Base-by-base conservation (phyloP, 2,113 vertebrate species). In the Ranitomeya imitator region DNA sequence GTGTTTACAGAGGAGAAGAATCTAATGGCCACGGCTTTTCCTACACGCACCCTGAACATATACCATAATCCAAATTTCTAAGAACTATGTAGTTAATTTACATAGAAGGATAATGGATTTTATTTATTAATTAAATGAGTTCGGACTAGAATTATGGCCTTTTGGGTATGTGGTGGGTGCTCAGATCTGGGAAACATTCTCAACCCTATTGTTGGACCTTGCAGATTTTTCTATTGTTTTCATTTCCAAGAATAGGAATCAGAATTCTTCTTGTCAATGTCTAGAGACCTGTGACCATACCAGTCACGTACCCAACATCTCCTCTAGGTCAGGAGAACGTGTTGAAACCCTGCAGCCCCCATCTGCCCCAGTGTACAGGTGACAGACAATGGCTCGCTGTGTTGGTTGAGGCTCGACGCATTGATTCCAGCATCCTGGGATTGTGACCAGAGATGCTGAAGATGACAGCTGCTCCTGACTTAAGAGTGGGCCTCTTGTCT, bases 401-500 rank as follows among this genome's bases (percentile, higher is more conserved):
- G 26, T 31, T 45, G 31, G 14, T 31, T 14, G 21, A 21, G 77
- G 77, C n/a, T 79, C 31, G 54, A 12, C 13, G 9, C 51, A 51
- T 74, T 78, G 51, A 78, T 54, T 12, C 76, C 18, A 54, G 76
- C 76, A 37, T 19, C 19, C 37, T 1, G 13, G 77, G 71, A 45
- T 74, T 13, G 18, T 78, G 74, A 54, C 74, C 51, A 1, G 52
- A 23, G 77, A 57, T 57, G 77, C 52, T 79, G 4, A 37, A 74
- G 52, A 74, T 19, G 83, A 85, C 83, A 85, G 83, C 67, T 85
- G 83, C 65, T 71, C 9, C 45, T 57, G 61, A 67, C 63, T 57
- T 55, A 26, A 69, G n/a, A 60, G 79, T 57, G 26, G 18, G 37
- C 31, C n/a, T 37, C 57, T 12, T 82, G 45, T 83, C 80, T 65